phyloP scores from a whole-genome alignment of 2,797 vertebrate species.

The Leucoraja ocellata region DNA sequence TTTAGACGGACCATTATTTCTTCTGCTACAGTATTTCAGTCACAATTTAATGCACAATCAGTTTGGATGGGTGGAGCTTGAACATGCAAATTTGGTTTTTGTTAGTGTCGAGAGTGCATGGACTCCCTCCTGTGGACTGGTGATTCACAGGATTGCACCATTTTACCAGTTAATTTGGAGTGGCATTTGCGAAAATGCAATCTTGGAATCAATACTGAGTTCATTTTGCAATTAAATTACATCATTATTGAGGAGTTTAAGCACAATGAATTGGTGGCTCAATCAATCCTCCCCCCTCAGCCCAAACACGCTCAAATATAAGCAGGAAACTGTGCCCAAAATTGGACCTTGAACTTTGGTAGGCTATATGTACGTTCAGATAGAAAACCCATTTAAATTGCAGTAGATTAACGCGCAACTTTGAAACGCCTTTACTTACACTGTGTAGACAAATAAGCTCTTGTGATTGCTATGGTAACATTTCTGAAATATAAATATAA shows the following conservation, averaged over 20 bases:
- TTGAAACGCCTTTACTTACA: background rate
- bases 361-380: background rate
- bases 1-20: background rate
- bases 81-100: background rate
- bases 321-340: background rate
- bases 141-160: background rate
- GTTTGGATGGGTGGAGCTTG: background rate
- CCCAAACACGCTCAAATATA: background rate
- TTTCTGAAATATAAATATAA: constrained; percentile 6
- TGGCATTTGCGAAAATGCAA: background rate
- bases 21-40: background rate
- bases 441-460: background rate
- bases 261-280: background rate
- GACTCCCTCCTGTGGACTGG: background rate
- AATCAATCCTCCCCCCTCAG: background rate
- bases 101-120: background rate
- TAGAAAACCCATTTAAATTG: background rate
- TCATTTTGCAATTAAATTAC: background rate
- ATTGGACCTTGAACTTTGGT: background rate
- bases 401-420: background rate
- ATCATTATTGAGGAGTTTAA: background rate
- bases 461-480: background rate
- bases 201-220: background rate
- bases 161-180: background rate
- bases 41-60: background rate